Conservation (phyloP, 2,113 vertebrate genomes). For the Peromyscus polionotus region DNA sequence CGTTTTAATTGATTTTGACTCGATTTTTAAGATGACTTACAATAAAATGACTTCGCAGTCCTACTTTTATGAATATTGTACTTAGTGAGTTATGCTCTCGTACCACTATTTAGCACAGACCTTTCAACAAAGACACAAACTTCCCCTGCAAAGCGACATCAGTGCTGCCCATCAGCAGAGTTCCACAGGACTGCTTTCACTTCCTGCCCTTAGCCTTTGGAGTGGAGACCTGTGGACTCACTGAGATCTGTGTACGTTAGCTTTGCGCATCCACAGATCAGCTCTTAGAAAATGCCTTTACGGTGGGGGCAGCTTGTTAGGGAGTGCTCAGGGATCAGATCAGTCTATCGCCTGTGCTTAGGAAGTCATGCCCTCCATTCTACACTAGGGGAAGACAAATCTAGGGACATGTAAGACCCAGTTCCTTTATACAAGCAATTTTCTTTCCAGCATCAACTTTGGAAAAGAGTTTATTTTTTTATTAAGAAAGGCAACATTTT, state of each 20-base stretch:
- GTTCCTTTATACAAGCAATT: not conserved
- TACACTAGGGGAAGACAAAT: not conserved
- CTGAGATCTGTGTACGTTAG: not conserved
- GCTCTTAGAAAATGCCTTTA: not conserved
- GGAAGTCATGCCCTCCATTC: not conserved
- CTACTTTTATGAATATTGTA: not conserved
- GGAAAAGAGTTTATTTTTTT: slow-evolving; percentile 1
- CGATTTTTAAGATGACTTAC: slow-evolving; percentile 5
- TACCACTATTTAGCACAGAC: slow-evolving; percentile 16
- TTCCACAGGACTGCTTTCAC: not conserved
- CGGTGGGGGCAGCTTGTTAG: not conserved
- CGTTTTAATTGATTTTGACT: slow-evolving; percentile 30
- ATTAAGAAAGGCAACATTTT: not conserved
- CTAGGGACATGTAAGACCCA: not conserved
- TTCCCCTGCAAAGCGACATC: not conserved
- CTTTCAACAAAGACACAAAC: not conserved
- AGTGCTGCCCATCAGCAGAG: not conserved
- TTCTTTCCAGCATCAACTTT: not conserved
- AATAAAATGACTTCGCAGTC: not conserved
- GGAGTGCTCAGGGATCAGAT: not conserved
- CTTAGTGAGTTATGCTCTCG: not conserved
- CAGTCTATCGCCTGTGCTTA: not conserved
- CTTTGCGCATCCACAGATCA: not conserved
- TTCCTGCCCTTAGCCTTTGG: slow-evolving; percentile 24
- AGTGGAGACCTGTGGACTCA: not conserved